Evolutionary conservation across 2,797 vertebrate species (phyloP), one percentile per base, ranked within the genome.

Genomic region (Oreortyx pictus): DNA sequence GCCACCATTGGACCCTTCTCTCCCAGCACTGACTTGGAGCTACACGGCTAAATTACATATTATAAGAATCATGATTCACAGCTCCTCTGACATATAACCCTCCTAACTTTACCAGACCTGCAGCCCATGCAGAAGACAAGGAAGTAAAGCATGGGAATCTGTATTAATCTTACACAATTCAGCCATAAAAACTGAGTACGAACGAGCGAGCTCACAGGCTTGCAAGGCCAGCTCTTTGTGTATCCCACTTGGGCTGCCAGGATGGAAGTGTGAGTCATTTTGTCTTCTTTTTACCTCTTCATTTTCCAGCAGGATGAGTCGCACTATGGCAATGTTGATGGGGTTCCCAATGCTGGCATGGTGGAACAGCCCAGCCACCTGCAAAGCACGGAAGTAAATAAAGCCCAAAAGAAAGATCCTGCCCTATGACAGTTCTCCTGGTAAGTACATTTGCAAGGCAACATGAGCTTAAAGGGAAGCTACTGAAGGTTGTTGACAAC

Each of bases 331-430:
- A 11, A 99, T 98, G 96, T 99, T 98, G 97, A 99, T 98, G 47
- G 98, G 97, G 80, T 99, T 99, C 92, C 99, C 99, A 5, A 99
- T 99, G 96, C 98, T 99, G 93, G 99, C 96, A 27, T 99, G 98
- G n/a, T 97, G 98, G 97, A 98, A 99, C 78, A 99, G 95, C 37
- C 99, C 99, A 0, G 99, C 98, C 94, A 99, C 99, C 99, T 99
- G 97, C 41, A 96, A 87, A 23, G 43, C 0, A 14, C 3, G 49
- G 72, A 59, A 41, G 33, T 31, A 65, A n/a, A 52, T 15, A 43
- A 4, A 14, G 75, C 44, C n/a, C 1, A 0, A 49, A 4, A 27
- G 50, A 33, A 23, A 9, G 37, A 18, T 2, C 52, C 43, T 23
- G 64, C 61, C 43, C 41, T 2, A 4, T 5, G 52, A 25, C 43